Conservation (phyloP, 2,113 vertebrate species). For the Camelus bactrianus region DNA sequence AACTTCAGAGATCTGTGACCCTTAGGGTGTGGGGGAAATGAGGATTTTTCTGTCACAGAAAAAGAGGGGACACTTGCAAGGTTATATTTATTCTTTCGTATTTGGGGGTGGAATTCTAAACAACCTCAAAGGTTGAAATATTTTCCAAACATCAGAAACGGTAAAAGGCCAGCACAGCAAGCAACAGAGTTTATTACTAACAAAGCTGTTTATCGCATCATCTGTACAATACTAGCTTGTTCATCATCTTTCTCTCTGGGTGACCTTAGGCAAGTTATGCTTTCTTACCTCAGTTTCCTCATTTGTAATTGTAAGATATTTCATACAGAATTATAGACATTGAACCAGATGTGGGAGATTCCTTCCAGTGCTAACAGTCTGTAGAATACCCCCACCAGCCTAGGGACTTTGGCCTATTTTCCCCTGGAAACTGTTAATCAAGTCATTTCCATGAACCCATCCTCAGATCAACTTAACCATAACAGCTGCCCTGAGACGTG, state of each 20-base stretch:
- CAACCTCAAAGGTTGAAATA: constrained; percentile 28
- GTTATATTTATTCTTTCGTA: constrained; percentile 45
- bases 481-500: background rate
- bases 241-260: background rate
- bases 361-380: background rate
- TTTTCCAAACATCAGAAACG: constrained; percentile 35
- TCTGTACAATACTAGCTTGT: background rate
- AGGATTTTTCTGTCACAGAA: background rate
- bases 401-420: background rate
- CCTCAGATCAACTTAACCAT: background rate
- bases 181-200: background rate
- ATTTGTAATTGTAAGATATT: background rate
- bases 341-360: background rate
- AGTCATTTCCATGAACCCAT: background rate
- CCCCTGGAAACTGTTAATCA: background rate
- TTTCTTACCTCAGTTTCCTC: background rate
- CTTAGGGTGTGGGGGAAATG: background rate
- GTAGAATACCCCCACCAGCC: background rate
- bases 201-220: background rate
- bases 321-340: background rate
- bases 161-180: constrained; percentile 7
- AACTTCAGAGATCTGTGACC: background rate
- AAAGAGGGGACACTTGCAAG: background rate
- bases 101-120: constrained; percentile 44
- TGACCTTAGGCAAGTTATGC: background rate